phyloP scores from a whole-genome alignment of 2,888 invertebrate species.

The Bursaphelenchus okinawaensis region DNA sequence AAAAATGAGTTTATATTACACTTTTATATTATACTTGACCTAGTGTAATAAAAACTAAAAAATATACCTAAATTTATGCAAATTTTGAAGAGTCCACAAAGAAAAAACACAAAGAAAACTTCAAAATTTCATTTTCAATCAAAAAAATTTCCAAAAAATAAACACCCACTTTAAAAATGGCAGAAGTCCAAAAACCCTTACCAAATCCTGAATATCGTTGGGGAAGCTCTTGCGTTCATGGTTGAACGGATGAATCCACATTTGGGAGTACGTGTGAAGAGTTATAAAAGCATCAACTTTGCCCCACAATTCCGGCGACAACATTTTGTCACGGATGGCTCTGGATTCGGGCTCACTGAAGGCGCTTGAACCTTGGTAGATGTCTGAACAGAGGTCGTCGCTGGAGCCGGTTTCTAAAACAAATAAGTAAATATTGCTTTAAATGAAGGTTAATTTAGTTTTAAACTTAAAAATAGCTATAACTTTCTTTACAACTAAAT shows the following conservation, averaged over 20 bases:
- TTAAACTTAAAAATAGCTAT: too few relatives aligned
- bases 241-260: conserved; percentile 57
- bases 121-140: background rate
- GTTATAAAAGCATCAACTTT: conserved; percentile 56
- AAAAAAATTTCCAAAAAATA: too few relatives aligned
- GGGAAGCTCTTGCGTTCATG: conserved; percentile 47
- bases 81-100: too few relatives aligned
- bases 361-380: conserved; percentile 44
- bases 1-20: too few relatives aligned
- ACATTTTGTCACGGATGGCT: conserved; percentile 52
- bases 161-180: too few relatives aligned
- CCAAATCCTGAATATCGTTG: conserved; percentile 52
- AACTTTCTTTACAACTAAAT: too few relatives aligned
- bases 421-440: too few relatives aligned
- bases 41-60: background rate
- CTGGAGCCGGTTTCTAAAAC: background rate
- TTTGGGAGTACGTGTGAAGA: conserved; percentile 56
- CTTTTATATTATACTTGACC: too few relatives aligned
- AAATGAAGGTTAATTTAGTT: too few relatives aligned
- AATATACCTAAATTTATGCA: background rate
- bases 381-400: conserved; percentile 52
- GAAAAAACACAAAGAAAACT: too few relatives aligned
- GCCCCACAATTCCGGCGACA: conserved; percentile 42
- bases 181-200: too few relatives aligned
- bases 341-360: conserved; percentile 48